Base-by-base conservation (phyloP, 2,113 vertebrate species). In the Hyperoodon ampullatus region DNA sequence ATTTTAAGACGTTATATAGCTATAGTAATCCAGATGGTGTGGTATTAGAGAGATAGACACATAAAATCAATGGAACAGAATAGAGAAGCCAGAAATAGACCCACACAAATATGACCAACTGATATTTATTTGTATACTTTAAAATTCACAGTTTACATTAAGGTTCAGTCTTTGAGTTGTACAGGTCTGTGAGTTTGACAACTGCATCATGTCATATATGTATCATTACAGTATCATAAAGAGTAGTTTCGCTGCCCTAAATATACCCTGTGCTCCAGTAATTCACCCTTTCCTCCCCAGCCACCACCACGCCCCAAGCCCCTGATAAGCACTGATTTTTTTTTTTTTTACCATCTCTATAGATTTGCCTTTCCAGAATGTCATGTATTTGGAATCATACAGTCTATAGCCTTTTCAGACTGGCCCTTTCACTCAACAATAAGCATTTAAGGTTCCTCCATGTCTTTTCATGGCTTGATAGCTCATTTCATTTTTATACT, bases 141-240 rank as follows among this genome's bases (percentile, higher is more conserved):
- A 90, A 90, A 75, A 60, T 68, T 75, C 47, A 55, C 80, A 75
- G 35, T 82, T 82, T 77, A 91, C 28, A 91, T 44, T 81, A 94
- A 12, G 30, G 23, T n/a, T 53, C 21, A 94, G 16, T 72, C 75
- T 89, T 75, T 77, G 60, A 58, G 60, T 77, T 86, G 35, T 47
- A 58, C 1, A 77, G 35, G 10, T 58, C 24, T 23, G 21, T 65
- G 14, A 84, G 30, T 81, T 63, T 72, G 61, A 81, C 18, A 80
- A 80, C 35, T 12, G 4, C 33, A 61, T 61, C 88, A 80, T 47
- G 30, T 71, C 39, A 80, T 39, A 2, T 30, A 30, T 42, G 61
- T 66, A 42, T 60, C 47, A 86, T 39, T 10, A 70, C 10, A 55
- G 47, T 50, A 86, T 86, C 47, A 70, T 55, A 86, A 47, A 85